Conservation (phyloP, 92 coral and sea anemone genomes). For the Epizoanthus scotinus region DNA sequence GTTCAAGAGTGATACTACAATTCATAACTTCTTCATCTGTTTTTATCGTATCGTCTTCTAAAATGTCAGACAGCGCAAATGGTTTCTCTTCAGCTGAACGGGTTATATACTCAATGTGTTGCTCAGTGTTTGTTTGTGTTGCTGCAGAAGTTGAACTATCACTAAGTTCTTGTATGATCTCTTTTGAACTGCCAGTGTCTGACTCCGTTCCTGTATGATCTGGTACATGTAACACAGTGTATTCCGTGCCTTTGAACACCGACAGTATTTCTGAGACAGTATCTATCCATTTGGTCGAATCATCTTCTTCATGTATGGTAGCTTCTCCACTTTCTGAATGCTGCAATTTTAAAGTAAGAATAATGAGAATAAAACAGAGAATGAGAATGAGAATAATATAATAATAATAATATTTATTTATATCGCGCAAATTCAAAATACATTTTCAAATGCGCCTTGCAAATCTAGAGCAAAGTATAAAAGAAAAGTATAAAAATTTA, state of each 20-base stretch:
- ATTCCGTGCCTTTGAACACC: slow-evolving; percentile 44
- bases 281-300: slow-evolving; percentile 13
- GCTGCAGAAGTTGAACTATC: not conserved
- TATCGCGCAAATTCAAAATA: too few species aligned
- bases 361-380: not conserved
- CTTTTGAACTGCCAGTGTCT: not conserved
- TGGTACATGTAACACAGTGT: slow-evolving; percentile 26
- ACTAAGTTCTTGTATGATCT: not conserved
- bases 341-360: not conserved
- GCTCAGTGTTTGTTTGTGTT: not conserved
- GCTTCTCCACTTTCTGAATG: not conserved
- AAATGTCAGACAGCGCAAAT: not conserved
- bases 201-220: slow-evolving; percentile 1
- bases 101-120: too few species aligned
- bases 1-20: too few species aligned
- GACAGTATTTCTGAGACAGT: slow-evolving; percentile 48
- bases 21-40: too few species aligned
- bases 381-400: too few species aligned
- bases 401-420: too few species aligned
- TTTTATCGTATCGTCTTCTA: slow-evolving; percentile 13
- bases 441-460: too few species aligned
- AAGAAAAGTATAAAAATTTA: too few species aligned
- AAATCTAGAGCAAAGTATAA: too few species aligned
- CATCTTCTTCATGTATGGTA: slow-evolving; percentile 5
- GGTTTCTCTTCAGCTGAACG: not conserved